phyloP scores from a whole-genome alignment of 2,113 vertebrate species.

The Dolichallabes microphthalmus region DNA sequence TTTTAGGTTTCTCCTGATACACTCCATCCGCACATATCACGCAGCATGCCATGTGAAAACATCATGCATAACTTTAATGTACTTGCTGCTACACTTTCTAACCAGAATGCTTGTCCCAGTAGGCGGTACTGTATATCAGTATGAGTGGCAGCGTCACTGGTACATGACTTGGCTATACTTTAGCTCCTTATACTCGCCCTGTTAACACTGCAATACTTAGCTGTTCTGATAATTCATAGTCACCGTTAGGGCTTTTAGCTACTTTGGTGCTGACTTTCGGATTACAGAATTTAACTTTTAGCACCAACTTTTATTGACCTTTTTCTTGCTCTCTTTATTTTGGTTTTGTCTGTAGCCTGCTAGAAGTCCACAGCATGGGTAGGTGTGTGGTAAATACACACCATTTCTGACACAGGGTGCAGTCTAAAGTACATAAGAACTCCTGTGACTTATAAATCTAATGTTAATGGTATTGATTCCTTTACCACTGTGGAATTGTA shows the following conservation, averaged over 20 bases:
- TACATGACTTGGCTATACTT: conserved; percentile 45
- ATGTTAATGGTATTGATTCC: background rate
- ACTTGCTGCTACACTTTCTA: conserved; percentile 35
- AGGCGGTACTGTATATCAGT: conserved; percentile 56
- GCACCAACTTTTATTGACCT: background rate
- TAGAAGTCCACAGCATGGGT: background rate
- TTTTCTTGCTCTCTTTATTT: background rate
- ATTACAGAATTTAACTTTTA: background rate
- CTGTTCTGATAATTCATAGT: conserved; percentile 41
- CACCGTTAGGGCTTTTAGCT: background rate
- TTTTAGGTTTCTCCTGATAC: background rate
- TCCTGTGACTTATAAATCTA: background rate
- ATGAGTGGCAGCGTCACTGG: conserved; percentile 58
- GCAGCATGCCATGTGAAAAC: conserved; percentile 51
- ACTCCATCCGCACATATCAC: background rate
- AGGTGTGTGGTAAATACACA: background rate
- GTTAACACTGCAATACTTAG: conserved; percentile 40
- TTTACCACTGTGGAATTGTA: background rate
- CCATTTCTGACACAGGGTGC: background rate
- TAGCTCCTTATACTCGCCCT: conserved; percentile 39
- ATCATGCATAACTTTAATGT: conserved; percentile 51
- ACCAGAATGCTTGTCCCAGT: conserved; percentile 30
- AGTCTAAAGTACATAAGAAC: background rate
- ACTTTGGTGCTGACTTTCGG: background rate
- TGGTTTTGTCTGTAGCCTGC: background rate